Evolutionary conservation across 2,113 vertebrate genomes (phyloP).

Genomic region (Tragulus kanchil): DNA sequence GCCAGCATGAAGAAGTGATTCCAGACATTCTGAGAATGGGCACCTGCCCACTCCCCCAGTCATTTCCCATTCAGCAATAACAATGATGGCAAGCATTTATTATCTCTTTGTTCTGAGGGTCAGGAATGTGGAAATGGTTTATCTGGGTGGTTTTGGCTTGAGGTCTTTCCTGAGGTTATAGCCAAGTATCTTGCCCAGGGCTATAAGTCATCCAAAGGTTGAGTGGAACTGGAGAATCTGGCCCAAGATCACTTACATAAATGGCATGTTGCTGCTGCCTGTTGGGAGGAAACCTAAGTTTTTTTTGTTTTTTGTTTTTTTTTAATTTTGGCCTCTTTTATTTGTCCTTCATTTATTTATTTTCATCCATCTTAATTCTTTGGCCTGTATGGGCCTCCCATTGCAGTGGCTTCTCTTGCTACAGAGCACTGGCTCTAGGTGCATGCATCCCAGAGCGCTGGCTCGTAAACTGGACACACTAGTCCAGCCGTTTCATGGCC

Average conservation of each 20-base stretch:
- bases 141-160: not conserved
- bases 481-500: too few species aligned
- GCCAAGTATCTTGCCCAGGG: not conserved
- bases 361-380: too few species aligned
- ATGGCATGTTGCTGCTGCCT: not conserved
- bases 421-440: too few species aligned
- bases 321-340: too few species aligned
- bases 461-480: too few species aligned
- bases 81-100: not conserved
- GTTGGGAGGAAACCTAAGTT: not conserved
- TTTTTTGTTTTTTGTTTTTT: not conserved
- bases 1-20: not conserved
- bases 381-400: too few species aligned
- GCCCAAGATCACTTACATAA: not conserved
- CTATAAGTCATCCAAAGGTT: not conserved
- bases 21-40: not conserved
- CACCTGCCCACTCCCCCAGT: not conserved
- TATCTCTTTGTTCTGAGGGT: not conserved
- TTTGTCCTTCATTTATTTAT: too few species aligned
- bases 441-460: too few species aligned
- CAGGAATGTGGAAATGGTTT: not conserved
- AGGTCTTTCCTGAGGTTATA: not conserved
- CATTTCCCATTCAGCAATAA: not conserved
- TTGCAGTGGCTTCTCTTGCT: too few species aligned
- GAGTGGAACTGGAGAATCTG: not conserved